Percentiles rank a stretch among this genome's conserved stretches.
Conservation (phyloP, 2,888 invertebrate genomes). For the Lissonota sp. region DNA sequence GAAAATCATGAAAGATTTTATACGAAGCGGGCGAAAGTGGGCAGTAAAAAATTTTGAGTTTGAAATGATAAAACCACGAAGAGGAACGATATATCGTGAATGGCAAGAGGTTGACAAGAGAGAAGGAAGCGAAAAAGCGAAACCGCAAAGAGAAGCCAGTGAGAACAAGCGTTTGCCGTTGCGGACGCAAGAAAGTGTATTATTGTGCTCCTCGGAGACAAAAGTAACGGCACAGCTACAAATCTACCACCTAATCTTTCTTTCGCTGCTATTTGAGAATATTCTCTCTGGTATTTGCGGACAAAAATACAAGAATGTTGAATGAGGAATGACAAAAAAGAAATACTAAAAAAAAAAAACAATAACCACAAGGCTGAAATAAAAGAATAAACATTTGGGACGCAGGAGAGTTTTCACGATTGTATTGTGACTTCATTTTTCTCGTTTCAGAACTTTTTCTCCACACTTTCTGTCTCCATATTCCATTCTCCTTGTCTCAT, state of each 20-base stretch:
- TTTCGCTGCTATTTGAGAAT: background rate
- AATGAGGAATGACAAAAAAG: conserved; percentile 3
- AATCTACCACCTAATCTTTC: conserved; percentile 27
- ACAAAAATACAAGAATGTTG: conserved; percentile 33
- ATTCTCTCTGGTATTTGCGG: conserved; percentile 3
- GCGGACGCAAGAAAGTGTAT: conserved; percentile 30
- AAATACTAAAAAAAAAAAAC: conserved; percentile 10
- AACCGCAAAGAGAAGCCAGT: conserved; percentile 2
- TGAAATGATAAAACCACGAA: background rate
- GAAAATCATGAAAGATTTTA: too few relatives aligned
- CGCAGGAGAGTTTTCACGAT: conserved; percentile 41
- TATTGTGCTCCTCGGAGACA: conserved; percentile 28
- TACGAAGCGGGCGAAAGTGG: too few relatives aligned
- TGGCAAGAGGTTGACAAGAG: background rate
- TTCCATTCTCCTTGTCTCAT: background rate
- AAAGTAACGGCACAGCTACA: conserved; percentile 52
- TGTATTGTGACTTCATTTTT: conserved; percentile 59
- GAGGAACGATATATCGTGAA: background rate
- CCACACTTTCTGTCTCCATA: background rate
- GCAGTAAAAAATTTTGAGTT: too few relatives aligned
- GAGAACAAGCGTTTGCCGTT: too few relatives aligned
- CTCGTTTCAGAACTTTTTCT: conserved; percentile 47
- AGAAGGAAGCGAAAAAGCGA: conserved; percentile 18
- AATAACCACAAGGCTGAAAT: background rate
- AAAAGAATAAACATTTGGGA: background rate